phyloP scores from a whole-genome alignment of 2,113 vertebrate genomes.

The Chauna torquata region DNA sequence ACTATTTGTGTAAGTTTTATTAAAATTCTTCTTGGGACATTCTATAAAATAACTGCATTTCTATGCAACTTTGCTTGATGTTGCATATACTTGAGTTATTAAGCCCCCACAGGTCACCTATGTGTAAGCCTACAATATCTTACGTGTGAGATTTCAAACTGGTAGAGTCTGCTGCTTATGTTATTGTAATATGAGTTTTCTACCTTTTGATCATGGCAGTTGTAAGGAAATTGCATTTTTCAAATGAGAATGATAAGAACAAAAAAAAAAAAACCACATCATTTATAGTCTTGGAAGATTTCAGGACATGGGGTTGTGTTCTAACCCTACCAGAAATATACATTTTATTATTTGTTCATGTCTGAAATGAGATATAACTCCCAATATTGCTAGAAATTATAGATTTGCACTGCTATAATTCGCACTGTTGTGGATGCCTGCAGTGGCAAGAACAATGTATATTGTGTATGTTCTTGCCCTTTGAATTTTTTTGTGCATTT shows the following conservation, averaged over 20 bases:
- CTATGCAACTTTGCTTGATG: background rate
- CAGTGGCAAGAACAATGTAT: background rate
- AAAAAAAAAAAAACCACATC: rapidly evolving
- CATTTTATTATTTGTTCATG: background rate
- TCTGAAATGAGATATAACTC: background rate
- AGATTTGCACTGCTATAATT: background rate
- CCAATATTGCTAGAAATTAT: background rate
- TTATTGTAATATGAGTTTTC: background rate
- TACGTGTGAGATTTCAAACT: background rate
- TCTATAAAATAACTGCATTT: background rate
- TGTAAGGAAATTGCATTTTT: background rate
- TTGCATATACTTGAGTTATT: background rate
- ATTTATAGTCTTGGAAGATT: background rate
- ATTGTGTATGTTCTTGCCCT: background rate
- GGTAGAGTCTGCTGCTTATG: background rate
- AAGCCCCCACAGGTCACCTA: background rate
- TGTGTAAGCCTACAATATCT: background rate
- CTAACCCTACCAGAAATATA: background rate
- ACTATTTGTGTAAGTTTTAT: background rate
- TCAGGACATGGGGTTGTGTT: background rate
- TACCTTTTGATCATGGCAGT: background rate
- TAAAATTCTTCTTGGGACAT: background rate
- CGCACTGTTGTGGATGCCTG: background rate
- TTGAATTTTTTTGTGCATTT: background rate
- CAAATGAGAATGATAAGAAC: background rate